Conservation (phyloP, 1,140 invertebrate species). For the Anastrepha obliqua region DNA sequence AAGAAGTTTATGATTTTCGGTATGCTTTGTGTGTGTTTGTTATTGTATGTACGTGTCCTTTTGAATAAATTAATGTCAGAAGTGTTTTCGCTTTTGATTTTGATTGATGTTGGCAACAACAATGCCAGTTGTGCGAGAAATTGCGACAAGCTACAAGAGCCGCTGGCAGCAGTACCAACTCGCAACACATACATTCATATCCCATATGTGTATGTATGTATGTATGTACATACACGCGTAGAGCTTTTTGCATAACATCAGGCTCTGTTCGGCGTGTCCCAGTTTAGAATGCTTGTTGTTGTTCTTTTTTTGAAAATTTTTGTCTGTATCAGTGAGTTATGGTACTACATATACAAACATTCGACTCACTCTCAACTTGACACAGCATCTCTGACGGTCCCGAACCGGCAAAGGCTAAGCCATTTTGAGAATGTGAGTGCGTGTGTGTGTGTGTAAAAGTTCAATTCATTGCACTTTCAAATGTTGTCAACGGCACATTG, state of each 20-base stretch:
- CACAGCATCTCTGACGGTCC: background rate
- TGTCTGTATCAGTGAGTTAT: slow-evolving; percentile 5
- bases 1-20: background rate
- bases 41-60: slow-evolving; percentile 64
- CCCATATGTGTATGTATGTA: background rate
- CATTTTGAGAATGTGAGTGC: background rate
- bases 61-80: slow-evolving; percentile 74
- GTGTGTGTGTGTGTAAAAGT: background rate
- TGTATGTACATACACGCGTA: background rate
- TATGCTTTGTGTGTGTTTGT: slow-evolving; percentile 62
- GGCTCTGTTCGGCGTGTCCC: background rate
- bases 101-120: slow-evolving; percentile 69
- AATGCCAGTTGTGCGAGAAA: background rate
- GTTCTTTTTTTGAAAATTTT: background rate
- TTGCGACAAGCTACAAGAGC: background rate
- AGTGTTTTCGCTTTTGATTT: slow-evolving; percentile 74
- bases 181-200: background rate
- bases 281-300: background rate
- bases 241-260: no score
- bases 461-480: background rate
- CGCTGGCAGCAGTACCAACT: background rate
- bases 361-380: background rate
- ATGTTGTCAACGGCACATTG: background rate
- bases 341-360: background rate
- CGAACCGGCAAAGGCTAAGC: slow-evolving; percentile 8